Evolutionary conservation across 2,113 vertebrate species (phyloP).

Genomic region (Cephalopterus ornatus): DNA sequence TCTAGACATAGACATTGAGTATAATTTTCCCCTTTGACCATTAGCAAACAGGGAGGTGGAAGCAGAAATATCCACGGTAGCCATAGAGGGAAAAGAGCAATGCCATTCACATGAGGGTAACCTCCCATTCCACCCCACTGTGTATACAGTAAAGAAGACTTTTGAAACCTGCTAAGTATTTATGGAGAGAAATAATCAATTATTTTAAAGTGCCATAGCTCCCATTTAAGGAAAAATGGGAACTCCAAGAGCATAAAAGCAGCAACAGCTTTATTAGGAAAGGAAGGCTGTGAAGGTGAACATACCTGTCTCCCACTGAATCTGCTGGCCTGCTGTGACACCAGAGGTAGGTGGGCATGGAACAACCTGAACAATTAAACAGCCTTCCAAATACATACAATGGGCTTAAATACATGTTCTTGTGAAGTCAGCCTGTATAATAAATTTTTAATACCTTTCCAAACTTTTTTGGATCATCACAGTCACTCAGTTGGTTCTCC

Average conservation of each 20-base stretch:
- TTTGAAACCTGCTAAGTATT: neutral
- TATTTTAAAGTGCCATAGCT: neutral
- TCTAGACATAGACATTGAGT: neutral
- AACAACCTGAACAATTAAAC: neutral
- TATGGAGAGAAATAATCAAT: neutral
- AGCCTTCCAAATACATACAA: neutral
- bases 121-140: neutral
- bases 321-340: neutral
- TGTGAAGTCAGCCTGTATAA: neutral
- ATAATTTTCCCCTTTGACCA: neutral
- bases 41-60: neutral
- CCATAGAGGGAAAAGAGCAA: neutral
- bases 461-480: neutral
- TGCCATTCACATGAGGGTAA: accelerated
- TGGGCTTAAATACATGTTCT: neutral
- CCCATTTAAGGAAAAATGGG: neutral
- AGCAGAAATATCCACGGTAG: neutral
- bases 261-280: neutral
- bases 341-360: neutral
- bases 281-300: neutral
- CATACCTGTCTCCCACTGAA: neutral
- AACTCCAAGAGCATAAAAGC: neutral
- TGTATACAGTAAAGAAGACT: neutral
- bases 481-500: neutral
- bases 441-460: neutral